phyloP scores from a whole-genome alignment of 2,888 invertebrate species.

The Uropetala carovei region DNA sequence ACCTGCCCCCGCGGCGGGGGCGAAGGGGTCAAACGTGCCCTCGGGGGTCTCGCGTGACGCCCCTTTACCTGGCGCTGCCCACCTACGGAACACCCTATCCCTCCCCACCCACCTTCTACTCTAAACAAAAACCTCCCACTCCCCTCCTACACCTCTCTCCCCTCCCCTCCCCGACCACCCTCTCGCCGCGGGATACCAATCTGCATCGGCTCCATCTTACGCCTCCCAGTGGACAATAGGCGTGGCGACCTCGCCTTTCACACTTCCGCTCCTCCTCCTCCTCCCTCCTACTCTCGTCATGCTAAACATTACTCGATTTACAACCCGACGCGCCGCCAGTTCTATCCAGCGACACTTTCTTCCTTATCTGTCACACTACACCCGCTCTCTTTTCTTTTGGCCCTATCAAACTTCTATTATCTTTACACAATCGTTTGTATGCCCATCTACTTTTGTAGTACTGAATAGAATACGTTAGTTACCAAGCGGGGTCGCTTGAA shows the following conservation, averaged over 20 bases:
- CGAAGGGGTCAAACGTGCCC: constrained; percentile 41
- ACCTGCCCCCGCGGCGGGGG: constrained; percentile 31
- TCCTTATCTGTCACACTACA: background rate
- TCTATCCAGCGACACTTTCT: background rate
- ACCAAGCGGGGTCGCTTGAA: no score
- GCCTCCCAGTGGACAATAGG: background rate
- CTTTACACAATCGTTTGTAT: no score
- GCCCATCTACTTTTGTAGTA: no score
- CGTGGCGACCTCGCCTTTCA: background rate
- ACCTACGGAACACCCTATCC: background rate
- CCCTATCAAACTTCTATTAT: no score
- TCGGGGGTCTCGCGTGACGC: constrained; percentile 39
- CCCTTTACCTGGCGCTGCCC: background rate
- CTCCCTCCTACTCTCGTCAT: no score
- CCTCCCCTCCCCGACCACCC: background rate
- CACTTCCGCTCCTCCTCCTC: background rate
- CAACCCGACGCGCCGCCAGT: background rate
- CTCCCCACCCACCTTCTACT: no score
- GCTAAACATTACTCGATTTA: background rate
- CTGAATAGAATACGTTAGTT: no score
- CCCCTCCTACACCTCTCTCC: no score
- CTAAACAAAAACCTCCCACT: no score
- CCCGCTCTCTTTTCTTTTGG: no score
- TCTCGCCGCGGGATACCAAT: background rate
- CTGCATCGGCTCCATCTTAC: background rate